Percentiles rank a stretch among this genome's conserved stretches.
These are phyloP conservation scores for Schrankia costaestrigalis DNA, from an alignment of 2,888 invertebrate genomes.

Conservation along the genomic window DNA sequence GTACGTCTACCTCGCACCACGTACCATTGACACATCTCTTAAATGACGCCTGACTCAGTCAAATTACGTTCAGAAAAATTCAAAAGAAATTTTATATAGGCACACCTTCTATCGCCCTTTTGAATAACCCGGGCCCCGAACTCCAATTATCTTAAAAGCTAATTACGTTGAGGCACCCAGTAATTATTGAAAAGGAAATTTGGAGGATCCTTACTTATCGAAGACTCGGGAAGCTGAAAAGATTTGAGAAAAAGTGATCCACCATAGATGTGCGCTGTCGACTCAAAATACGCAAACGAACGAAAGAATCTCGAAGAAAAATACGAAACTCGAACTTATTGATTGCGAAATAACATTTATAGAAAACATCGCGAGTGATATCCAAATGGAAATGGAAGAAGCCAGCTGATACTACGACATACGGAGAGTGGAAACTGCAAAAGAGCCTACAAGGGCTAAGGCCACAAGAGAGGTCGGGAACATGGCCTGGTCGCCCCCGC, in stretches of 20 bases:
- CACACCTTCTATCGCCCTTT: conserved; percentile 14
- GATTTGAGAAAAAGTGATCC: conserved; percentile 5
- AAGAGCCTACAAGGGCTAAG: conserved; percentile 50
- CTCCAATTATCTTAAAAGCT: conserved; percentile 32
- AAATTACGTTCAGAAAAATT: conserved; percentile 12
- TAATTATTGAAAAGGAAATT: conserved; percentile 28
- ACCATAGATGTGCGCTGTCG: conserved; percentile 19
- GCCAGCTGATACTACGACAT: conserved; percentile 63
- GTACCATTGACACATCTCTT: conserved; percentile 46
- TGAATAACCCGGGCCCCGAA: conserved; percentile 15
- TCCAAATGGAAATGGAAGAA: conserved; percentile 75
- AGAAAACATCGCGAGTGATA: conserved; percentile 71
- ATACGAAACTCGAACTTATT: conserved; percentile 34
- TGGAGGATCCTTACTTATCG: conserved; percentile 12
- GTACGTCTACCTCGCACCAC: conserved; percentile 1
- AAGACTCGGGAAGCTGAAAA: conserved; percentile 3
- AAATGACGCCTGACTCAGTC: conserved; percentile 13
- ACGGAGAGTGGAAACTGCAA: conserved; percentile 76
- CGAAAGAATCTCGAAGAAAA: conserved; percentile 11
- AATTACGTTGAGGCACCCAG: conserved; percentile 27
- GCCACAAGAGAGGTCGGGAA: conserved; percentile 50
- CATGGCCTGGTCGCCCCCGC: conserved; percentile 77
- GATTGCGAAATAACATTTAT: conserved; percentile 42
- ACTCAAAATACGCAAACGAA: conserved; percentile 11
- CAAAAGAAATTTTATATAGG: conserved; percentile 11